phyloP scores from a whole-genome alignment of 92 coral and sea anemone genomes.

The Zoanthus gigantus region DNA sequence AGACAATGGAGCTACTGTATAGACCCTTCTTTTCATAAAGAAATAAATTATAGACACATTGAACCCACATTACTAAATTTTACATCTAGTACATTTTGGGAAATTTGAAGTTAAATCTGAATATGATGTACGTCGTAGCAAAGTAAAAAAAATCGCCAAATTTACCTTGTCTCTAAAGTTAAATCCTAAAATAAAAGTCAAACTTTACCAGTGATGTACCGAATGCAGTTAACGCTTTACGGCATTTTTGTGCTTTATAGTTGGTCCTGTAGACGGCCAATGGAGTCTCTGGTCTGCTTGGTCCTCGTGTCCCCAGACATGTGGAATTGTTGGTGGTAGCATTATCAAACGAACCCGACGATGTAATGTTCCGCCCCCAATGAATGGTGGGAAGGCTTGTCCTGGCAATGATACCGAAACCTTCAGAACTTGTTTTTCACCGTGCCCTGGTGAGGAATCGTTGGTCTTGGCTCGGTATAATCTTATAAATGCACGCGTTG shows the following conservation, averaged over 20 bases:
- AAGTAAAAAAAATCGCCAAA: no score
- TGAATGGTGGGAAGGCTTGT: constrained; percentile 93
- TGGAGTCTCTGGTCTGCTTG: constrained; percentile 91
- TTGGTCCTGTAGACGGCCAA: constrained; percentile 81
- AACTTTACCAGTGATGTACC: no score
- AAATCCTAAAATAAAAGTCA: no score
- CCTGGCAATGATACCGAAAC: constrained; percentile 81
- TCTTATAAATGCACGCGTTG: no score
- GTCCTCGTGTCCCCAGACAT: constrained; percentile 81
- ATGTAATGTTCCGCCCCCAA: constrained; percentile 89
- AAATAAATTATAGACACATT: neutral
- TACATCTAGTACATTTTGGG: neutral
- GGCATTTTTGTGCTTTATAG: no score
- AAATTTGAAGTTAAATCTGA: neutral
- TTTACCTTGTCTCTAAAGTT: no score
- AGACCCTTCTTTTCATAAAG: no score
- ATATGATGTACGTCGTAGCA: neutral
- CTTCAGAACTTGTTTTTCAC: constrained; percentile 75
- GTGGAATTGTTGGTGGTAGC: constrained; percentile 88
- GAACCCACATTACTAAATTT: neutral
- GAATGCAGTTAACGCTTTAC: no score
- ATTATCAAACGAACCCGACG: constrained; percentile 74
- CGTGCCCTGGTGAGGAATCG: constrained; percentile 86
- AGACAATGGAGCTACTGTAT: no score
- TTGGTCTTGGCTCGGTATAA: no score